Conservation (phyloP, 1,140 invertebrate species). For the Brachionus koreanus region DNA sequence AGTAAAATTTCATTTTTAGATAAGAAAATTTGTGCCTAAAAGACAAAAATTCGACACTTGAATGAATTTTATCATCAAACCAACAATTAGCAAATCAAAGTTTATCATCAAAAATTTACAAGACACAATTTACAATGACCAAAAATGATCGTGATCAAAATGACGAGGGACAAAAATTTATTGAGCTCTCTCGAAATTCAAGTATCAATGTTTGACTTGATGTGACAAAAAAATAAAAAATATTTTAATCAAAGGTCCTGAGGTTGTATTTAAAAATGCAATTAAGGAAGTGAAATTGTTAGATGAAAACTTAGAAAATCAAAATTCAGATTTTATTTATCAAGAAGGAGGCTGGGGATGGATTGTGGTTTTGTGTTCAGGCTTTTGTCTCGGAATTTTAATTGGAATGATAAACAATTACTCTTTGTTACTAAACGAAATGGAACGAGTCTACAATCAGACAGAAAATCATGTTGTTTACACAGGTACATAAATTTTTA, state of each 20-base stretch:
- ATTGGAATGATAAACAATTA: slow-evolving; percentile 41
- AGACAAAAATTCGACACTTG: background rate
- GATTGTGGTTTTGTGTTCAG: slow-evolving; percentile 15
- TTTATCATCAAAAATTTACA: background rate
- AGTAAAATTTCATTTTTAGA: background rate
- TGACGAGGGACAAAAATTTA: background rate
- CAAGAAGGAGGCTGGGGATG: slow-evolving; percentile 34
- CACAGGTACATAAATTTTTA: background rate
- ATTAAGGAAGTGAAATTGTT: background rate
- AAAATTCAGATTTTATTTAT: background rate
- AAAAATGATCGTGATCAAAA: background rate
- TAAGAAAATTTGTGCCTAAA: background rate
- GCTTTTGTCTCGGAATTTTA: slow-evolving; percentile 27
- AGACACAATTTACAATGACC: background rate
- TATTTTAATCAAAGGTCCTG: background rate
- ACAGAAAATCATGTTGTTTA: slow-evolving; percentile 37
- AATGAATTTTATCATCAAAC: background rate
- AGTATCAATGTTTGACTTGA: background rate
- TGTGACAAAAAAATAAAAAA: background rate
- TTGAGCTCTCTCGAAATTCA: background rate
- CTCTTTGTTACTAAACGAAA: slow-evolving; percentile 18
- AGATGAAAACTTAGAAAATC: background rate
- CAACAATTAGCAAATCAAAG: background rate
- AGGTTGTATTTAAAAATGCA: background rate
- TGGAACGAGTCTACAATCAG: slow-evolving; percentile 19